Evolutionary conservation across 2,888 invertebrate species (phyloP).

Genomic region (Coelogynopora nodosa): DNA sequence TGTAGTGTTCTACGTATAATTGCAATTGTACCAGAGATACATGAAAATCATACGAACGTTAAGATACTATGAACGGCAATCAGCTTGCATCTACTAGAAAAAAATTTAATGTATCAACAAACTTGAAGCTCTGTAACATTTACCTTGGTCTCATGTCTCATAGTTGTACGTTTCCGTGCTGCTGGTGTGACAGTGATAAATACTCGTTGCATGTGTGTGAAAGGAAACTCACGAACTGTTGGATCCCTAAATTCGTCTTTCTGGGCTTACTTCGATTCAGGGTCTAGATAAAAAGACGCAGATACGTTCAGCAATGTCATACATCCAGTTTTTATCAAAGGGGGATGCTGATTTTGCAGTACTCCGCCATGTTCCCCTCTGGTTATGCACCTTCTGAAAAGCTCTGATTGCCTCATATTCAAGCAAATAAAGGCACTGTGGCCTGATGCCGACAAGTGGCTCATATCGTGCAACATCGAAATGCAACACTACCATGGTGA

Average conservation of each 20-base stretch:
- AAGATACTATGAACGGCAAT: slow-evolving; percentile 2
- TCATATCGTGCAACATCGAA: slow-evolving; percentile 35
- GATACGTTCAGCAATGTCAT: slow-evolving; percentile 27
- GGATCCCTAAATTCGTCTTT: slow-evolving; percentile 16
- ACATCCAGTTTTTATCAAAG: slow-evolving; percentile 34
- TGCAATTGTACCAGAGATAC: slow-evolving; percentile 32
- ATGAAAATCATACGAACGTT: slow-evolving; percentile 37
- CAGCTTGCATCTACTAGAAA: slow-evolving; percentile 7
- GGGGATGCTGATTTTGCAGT: slow-evolving; percentile 14
- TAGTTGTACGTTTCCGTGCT: slow-evolving; percentile 28
- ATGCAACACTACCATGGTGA: slow-evolving; percentile 21
- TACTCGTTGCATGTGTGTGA: neutral
- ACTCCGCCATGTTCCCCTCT: slow-evolving; percentile 1
- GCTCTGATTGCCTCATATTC: neutral
- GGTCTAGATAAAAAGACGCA: neutral
- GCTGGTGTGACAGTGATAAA: slow-evolving; percentile 32
- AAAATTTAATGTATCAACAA: neutral
- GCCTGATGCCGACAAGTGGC: slow-evolving; percentile 26
- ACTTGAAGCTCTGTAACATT: slow-evolving; percentile 34
- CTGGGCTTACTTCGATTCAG: slow-evolving; percentile 36
- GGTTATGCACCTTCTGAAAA: neutral
- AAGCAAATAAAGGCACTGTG: neutral
- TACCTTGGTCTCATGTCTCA: slow-evolving; percentile 34
- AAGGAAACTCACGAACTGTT: slow-evolving; percentile 34
- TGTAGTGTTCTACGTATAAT: slow-evolving; percentile 7